Conservation (phyloP, 1,140 invertebrate genomes). For the Magallana angulata region DNA sequence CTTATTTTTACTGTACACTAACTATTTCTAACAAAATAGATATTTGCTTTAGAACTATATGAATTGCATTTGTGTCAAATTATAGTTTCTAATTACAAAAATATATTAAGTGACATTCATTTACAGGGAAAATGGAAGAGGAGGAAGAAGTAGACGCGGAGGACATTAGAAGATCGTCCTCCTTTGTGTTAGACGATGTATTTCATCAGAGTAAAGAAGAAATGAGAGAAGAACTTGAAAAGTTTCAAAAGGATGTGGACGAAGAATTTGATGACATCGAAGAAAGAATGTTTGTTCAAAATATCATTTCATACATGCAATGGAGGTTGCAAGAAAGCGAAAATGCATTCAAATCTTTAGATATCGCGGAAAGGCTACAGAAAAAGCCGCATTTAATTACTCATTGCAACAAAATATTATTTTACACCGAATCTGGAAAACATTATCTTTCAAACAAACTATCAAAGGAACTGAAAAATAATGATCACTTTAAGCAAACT, state of each 20-base stretch:
- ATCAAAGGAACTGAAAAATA: background rate
- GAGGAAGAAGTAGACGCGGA: background rate
- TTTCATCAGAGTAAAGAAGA: background rate
- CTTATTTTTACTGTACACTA: no score
- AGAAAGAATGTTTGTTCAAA: background rate
- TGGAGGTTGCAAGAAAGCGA: slow-evolving; percentile 7
- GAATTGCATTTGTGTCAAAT: no score
- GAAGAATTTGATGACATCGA: background rate
- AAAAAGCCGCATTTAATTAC: background rate
- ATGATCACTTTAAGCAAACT: background rate
- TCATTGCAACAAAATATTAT: background rate
- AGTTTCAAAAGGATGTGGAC: background rate
- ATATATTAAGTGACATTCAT: no score
- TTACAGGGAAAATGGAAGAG: background rate
- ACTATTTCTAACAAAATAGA: no score
- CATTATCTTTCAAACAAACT: background rate
- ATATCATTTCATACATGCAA: background rate
- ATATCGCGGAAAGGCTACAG: background rate
- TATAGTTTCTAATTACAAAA: no score
- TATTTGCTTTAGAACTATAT: no score
- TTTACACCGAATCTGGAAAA: background rate
- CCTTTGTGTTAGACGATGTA: background rate
- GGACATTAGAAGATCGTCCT: background rate
- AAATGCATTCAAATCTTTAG: background rate
- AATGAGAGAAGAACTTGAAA: background rate